Conservation (phyloP, 1,140 invertebrate genomes). For the Drosophila pruinosa region DNA sequence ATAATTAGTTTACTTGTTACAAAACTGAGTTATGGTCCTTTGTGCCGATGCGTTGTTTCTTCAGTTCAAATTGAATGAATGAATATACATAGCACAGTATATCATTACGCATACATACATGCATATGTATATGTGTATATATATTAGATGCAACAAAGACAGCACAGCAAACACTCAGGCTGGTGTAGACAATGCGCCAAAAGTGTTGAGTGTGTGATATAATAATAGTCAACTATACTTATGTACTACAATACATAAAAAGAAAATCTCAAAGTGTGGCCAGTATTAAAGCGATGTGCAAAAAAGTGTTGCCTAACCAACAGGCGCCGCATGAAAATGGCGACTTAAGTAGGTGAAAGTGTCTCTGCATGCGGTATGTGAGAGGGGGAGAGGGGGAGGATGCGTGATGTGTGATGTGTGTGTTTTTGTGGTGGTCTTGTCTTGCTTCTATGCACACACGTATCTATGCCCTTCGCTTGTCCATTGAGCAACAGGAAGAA, state of each 20-base stretch:
- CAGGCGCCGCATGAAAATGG: constrained; percentile 37
- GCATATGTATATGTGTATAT: constrained; percentile 16
- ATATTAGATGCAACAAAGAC: constrained; percentile 32
- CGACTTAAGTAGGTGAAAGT: constrained; percentile 43
- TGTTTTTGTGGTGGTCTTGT: neutral
- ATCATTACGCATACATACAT: constrained; percentile 11
- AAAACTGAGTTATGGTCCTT: constrained; percentile 77
- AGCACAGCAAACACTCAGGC: no score
- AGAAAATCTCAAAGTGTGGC: constrained; percentile 18
- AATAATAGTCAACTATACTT: constrained; percentile 49
- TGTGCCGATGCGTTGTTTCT: constrained; percentile 67
- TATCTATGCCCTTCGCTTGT: neutral
- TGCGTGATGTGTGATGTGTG: neutral
- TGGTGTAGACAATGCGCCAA: constrained; percentile 54
- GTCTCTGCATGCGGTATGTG: neutral
- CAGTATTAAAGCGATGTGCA: constrained; percentile 14
- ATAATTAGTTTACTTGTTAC: constrained; percentile 82
- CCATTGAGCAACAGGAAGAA: constrained; percentile 52
- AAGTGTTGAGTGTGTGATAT: constrained; percentile 70
- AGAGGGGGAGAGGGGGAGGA: neutral
- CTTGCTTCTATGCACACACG: neutral
- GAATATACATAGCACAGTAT: constrained; percentile 38
- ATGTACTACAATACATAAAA: constrained; percentile 44
- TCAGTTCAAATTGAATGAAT: constrained; percentile 78
- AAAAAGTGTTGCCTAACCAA: constrained; percentile 67